Percentiles rank a stretch among this genome's conserved stretches.
These are phyloP conservation scores for Glossosoma conforme DNA, from an alignment of 1,140 invertebrate species.

Conservation along the genomic window DNA sequence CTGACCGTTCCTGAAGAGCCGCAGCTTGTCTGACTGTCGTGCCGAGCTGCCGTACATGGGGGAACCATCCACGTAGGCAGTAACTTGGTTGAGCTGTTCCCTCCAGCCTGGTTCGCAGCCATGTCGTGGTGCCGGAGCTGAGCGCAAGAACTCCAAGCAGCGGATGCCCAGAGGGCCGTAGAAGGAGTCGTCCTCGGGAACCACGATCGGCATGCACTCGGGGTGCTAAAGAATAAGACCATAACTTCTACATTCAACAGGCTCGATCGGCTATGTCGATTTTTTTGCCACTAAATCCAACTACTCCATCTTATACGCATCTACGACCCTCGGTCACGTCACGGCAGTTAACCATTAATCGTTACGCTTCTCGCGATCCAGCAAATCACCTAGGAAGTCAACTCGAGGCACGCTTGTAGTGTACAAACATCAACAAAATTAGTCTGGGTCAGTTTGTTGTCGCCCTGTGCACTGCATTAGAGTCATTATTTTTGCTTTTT, in stretches of 20 bases:
- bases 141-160: constrained; percentile 71
- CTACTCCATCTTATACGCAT: too few relatives aligned
- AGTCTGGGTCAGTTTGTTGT: too few relatives aligned
- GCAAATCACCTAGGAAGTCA: too few relatives aligned
- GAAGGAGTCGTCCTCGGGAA: constrained; percentile 68
- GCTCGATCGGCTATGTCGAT: too few relatives aligned
- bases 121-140: constrained; percentile 63
- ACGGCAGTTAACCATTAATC: too few relatives aligned
- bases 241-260: background rate
- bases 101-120: constrained; percentile 66
- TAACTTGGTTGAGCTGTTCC: constrained; percentile 76
- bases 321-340: too few relatives aligned
- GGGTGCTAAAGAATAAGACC: constrained; percentile 57
- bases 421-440: too few relatives aligned
- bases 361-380: too few relatives aligned
- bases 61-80: constrained; percentile 87
- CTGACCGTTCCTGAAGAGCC: constrained; percentile 65
- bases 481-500: too few relatives aligned
- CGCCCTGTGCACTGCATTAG: too few relatives aligned
- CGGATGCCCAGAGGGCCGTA: constrained; percentile 61
- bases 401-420: too few relatives aligned
- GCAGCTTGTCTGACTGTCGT: constrained; percentile 65
- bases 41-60: constrained; percentile 86
- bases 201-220: constrained; percentile 75
- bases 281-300: too few relatives aligned